Evolutionary conservation across 2,888 invertebrate species (phyloP).

Genomic region (Candidula unifasciata): DNA sequence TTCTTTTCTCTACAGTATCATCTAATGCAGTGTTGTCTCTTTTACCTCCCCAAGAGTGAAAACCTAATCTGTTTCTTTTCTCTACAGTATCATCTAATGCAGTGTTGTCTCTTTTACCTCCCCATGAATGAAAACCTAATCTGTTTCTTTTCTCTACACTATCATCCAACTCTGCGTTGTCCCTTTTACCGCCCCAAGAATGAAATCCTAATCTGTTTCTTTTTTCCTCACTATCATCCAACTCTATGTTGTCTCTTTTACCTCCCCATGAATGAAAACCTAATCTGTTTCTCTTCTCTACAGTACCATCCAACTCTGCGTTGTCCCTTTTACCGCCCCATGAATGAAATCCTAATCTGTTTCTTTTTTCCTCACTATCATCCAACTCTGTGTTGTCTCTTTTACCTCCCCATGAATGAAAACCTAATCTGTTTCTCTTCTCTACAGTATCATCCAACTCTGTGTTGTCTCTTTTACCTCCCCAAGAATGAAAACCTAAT

Average conservation of each 20-base stretch:
- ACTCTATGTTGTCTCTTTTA: not conserved
- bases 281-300: not conserved
- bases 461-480: constrained; percentile 1
- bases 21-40: not conserved
- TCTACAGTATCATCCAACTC: not conserved
- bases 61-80: not conserved
- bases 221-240: not conserved
- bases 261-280: constrained; percentile 26
- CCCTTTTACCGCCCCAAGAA: constrained; percentile 17
- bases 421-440: not conserved
- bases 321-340: constrained; percentile 13
- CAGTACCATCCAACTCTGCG: not conserved
- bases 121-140: constrained; percentile 1
- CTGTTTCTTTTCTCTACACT: not conserved
- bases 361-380: no score
- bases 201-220: not conserved
- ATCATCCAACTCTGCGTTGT: not conserved
- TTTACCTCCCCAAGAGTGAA: constrained; percentile 22
- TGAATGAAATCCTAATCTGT: constrained; percentile 19
- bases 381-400: not conserved
- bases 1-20: not conserved
- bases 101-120: not conserved
- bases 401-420: constrained; percentile 27
- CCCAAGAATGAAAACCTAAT: constrained; percentile 22
- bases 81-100: not conserved